Evolutionary conservation across 2,888 invertebrate genomes (phyloP), one percentile per base, ranked within the genome.

Genomic region (Andricus quercusramuli): DNA sequence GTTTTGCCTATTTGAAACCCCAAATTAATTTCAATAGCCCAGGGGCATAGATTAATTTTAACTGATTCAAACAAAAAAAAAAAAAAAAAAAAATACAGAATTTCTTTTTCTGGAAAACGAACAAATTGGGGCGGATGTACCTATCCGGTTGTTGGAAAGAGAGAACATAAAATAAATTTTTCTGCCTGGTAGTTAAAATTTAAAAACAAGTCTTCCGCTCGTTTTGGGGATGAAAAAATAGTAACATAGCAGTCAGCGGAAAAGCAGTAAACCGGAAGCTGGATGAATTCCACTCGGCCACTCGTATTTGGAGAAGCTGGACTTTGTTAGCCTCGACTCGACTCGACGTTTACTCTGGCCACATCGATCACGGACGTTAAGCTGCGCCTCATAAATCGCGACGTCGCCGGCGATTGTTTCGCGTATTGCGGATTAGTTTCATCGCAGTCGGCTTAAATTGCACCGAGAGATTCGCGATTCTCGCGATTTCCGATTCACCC

Each of bases 361-460:
- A 47, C 68, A 68, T 68, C 68, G 68, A 68, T 68, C 68, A 68
- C 68, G 25, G 25, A 68, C 68, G 68, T 68, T 68, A 68, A 68
- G 68, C 68, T 68, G 68, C 44, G 68, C 68, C 68, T 68, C 68
- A 68, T 68, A 68, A 68, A 68, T 68, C 29, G 68, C 68, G 29
- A 47, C 68, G 47, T 68, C 68, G 68, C 68, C 29, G 68, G 68
- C 68, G 68, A 68, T 68, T 68, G 68, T 68, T 68, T 68, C 68
- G 68, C 68, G 68, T 68, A 68, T 68, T 47, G 68, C 68, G 68
- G 68, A 68, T 68, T 68, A 68, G 68, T 68, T 68, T 68, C 68
- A 68, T 68, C 68, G 68, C 68, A 68, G 44, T 68, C 68, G 68
- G 68, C 68, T 68, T 68, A 68, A 68, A 68, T 68, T 68, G 47